Base-by-base conservation (phyloP, 1,140 invertebrate species). In the Andrena cerasifolii region DNA sequence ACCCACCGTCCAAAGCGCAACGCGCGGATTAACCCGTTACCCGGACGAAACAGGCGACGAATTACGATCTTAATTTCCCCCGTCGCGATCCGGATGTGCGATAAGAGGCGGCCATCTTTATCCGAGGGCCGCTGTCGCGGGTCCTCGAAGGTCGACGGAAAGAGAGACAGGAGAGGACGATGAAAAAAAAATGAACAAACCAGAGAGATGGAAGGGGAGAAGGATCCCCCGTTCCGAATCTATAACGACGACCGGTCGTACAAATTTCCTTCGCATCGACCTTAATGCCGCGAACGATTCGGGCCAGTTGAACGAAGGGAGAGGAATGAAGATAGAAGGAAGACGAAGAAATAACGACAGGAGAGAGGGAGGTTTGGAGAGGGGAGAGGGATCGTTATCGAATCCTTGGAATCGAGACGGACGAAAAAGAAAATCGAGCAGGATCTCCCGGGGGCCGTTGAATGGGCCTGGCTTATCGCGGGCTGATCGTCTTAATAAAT, bases 401-500 rank as follows among this genome's bases (percentile, higher is more conserved):
- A 75, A 77, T 78, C 78, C 79, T 66, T 28, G 72, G 67, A 79
- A 80, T 67, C 73, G 78, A 66, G 53, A 26, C 31, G 33, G 43
- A 40, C 40, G 77, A 73, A 76, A 80, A 70, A 63, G 71, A 84
- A 80, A 78, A 75, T 77, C 66, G 54, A 75, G 59, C 54, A 78
- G 61, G 78, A 74, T 71, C 36, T 63, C 62, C 43, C 33, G 10
- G 36, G 14, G 24, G 8, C 28, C 73, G 79, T 87, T 87, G 58
- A 87, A 82, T 85, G 75, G 82, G 53, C 5, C 36, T 62, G 12
- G 24, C 61, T 81, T 85, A 85, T 84, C 84, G 49, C 66, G 26
- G 21, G 7, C 49, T 66, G 87, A 88, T 88, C 78, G 83, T 88
- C 84, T 89, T 82, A 88, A 87, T 84, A 87, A 86, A 89, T 88